A percentile compares a stretch with the other conserved stretches of the same genome.
phyloP scores from a whole-genome alignment of 2,888 invertebrate genomes.

The Pristionchus arcanus region DNA sequence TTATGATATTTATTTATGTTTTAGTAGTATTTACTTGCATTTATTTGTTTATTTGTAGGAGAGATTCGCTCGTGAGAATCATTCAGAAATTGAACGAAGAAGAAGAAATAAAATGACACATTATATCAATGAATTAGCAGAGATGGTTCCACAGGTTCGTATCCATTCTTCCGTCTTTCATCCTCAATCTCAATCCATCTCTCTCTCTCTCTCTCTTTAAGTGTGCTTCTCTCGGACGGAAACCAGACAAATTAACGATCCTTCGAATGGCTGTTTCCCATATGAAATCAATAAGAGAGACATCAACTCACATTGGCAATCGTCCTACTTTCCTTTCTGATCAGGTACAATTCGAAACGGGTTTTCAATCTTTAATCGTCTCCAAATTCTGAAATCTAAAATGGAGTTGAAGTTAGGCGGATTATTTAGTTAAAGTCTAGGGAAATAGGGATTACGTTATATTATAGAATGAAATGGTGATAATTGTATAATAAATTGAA shows the following conservation, averaged over 20 bases:
- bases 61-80: constrained; percentile 77
- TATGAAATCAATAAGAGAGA: constrained; percentile 90
- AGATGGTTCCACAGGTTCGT: constrained; percentile 93
- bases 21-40: not conserved
- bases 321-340: constrained; percentile 49
- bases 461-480: not conserved
- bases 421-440: too few species aligned
- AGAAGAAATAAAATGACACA: constrained; percentile 99
- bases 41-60: constrained; percentile 63
- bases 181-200: too few species aligned
- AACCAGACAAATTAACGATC: constrained; percentile 99
- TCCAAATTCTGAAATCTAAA: too few species aligned
- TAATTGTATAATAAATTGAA: constrained; percentile 80
- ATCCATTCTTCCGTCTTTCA: too few species aligned
- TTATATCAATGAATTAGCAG: constrained; percentile 98
- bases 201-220: not conserved
- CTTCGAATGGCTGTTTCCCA: constrained; percentile 99
- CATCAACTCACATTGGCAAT: not conserved
- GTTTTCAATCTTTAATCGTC: too few species aligned
- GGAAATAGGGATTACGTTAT: too few species aligned
- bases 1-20: too few species aligned
- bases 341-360: constrained; percentile 18
- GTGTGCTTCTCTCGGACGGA: constrained; percentile 92
- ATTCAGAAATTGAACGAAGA: constrained; percentile 90
- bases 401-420: too few species aligned